These are phyloP conservation scores for Drosophila pallidifrons DNA, from an alignment of 1,140 invertebrate species.

Conservation along the genomic window DNA sequence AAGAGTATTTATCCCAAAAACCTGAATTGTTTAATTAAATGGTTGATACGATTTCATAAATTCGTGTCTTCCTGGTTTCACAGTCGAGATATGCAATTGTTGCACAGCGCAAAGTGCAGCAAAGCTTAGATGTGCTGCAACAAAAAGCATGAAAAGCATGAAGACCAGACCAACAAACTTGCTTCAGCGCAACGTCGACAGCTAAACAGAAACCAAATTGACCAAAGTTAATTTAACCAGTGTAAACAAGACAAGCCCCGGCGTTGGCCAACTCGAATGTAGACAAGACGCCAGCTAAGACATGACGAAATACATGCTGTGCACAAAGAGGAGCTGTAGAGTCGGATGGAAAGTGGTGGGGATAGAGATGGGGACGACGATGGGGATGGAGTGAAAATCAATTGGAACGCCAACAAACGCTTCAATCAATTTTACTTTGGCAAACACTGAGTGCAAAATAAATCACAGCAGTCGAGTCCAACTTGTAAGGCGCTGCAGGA, in stretches of 20 bases:
- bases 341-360: not conserved
- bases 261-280: slow-evolving; percentile 34
- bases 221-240: slow-evolving; percentile 82
- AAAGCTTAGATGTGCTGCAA: slow-evolving; percentile 6
- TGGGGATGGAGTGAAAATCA: slow-evolving; percentile 62
- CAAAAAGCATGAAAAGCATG: not conserved
- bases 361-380: not conserved
- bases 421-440: slow-evolving; percentile 83
- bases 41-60: not conserved
- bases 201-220: slow-evolving; percentile 75
- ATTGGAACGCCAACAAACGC: slow-evolving; percentile 79
- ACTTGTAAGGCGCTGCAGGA: slow-evolving; percentile 39
- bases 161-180: slow-evolving; percentile 5
- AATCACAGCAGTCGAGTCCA: slow-evolving; percentile 70
- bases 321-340: not conserved
- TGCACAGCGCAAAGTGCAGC: slow-evolving; percentile 13
- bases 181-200: slow-evolving; percentile 49
- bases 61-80: not conserved
- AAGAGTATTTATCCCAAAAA: too few species aligned
- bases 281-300: slow-evolving; percentile 19
- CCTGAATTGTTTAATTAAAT: too few species aligned
- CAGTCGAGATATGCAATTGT: slow-evolving; percentile 13
- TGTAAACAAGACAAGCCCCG: slow-evolving; percentile 66
- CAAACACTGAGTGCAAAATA: slow-evolving; percentile 83
- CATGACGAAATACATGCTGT: slow-evolving; percentile 3